These are phyloP conservation scores for Bos indicus DNA, from an alignment of 2,113 vertebrate genomes.

Conservation along the genomic window DNA sequence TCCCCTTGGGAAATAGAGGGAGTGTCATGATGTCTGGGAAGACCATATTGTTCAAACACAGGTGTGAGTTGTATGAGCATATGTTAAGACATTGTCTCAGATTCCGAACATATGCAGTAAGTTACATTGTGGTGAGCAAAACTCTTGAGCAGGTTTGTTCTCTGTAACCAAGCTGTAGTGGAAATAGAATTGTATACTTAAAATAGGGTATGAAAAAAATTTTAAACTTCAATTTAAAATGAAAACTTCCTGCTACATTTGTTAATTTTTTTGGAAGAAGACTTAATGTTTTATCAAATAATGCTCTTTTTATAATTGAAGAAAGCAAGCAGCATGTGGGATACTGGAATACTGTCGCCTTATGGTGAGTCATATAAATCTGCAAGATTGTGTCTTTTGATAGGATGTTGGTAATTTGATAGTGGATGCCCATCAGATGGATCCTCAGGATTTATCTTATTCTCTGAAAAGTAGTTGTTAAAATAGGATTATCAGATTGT, in stretches of 20 bases:
- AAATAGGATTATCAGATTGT: neutral
- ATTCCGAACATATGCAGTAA: neutral
- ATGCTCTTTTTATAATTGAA: neutral
- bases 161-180: neutral
- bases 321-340: neutral
- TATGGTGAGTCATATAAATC: neutral
- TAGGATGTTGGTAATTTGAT: neutral
- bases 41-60: neutral
- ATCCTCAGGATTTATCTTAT: neutral
- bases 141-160: neutral
- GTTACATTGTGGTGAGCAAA: neutral
- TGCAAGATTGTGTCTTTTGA: neutral
- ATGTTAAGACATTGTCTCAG: neutral
- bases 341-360: neutral
- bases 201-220: neutral
- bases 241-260: neutral
- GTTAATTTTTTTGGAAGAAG: slow-evolving; percentile 7
- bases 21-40: neutral
- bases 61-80: neutral
- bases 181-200: slow-evolving; percentile 34
- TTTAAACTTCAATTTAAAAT: slow-evolving; percentile 19
- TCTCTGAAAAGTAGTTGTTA: slow-evolving; percentile 8
- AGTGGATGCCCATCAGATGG: neutral
- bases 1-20: neutral
- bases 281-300: slow-evolving; percentile 10